phyloP scores from a whole-genome alignment of 2,888 invertebrate species.

The Formica aserva region DNA sequence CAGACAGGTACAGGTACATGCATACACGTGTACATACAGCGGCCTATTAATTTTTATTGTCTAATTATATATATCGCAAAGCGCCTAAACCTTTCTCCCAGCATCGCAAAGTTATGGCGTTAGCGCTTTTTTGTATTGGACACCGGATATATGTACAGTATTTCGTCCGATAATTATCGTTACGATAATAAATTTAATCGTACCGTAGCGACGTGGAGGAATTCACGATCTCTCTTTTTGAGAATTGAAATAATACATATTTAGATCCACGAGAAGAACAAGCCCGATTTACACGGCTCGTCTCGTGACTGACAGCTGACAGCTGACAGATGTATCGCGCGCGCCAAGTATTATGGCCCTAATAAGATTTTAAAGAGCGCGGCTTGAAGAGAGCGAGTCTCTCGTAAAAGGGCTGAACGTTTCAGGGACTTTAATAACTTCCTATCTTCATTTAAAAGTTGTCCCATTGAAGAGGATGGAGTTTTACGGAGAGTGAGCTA shows the following conservation, averaged over 20 bases:
- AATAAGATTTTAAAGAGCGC: slow-evolving; percentile 4
- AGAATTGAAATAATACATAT: not conserved
- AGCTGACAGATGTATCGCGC: not conserved
- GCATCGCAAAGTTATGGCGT: not conserved
- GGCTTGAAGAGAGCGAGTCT: not conserved
- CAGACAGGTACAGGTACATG: slow-evolving; percentile 50
- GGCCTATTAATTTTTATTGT: slow-evolving; percentile 64
- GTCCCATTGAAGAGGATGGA: not conserved
- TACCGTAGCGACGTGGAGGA: not conserved
- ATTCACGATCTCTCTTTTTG: not conserved
- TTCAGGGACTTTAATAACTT: slow-evolving; percentile 31
- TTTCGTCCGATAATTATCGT: not conserved
- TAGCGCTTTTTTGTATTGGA: not conserved
- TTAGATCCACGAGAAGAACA: not conserved
- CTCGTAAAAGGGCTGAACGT: slow-evolving; percentile 6
- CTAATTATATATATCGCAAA: not conserved
- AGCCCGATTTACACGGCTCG: not conserved
- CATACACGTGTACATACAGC: slow-evolving; percentile 36
- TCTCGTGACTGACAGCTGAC: not conserved
- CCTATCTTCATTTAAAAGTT: slow-evolving; percentile 28
- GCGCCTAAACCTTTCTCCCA: not conserved
- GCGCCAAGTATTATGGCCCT: not conserved
- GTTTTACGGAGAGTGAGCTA: not conserved
- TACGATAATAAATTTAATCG: not conserved
- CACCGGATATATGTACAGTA: not conserved